These are phyloP conservation scores for Aphelenchoides fujianensis DNA, from an alignment of 1,140 invertebrate species.

Conservation along the genomic window DNA sequence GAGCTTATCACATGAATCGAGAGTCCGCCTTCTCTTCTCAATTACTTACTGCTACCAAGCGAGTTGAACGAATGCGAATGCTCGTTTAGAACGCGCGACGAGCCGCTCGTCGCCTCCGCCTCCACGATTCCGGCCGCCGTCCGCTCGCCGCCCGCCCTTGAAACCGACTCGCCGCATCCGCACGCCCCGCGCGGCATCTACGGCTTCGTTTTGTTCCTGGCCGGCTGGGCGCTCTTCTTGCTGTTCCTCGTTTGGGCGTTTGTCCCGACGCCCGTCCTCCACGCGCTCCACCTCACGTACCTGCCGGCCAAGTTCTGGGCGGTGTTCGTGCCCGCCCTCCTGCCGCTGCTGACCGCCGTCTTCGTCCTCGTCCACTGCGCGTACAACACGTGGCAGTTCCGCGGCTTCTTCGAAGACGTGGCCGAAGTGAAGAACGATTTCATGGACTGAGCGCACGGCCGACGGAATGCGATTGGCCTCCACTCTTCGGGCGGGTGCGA, in stretches of 20 bases:
- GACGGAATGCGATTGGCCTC: conserved; percentile 13
- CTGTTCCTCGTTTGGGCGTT: conserved; percentile 37
- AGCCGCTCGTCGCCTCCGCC: background rate
- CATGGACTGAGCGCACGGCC: conserved; percentile 38
- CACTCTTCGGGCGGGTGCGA: conserved; percentile 5
- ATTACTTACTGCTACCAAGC: too few species aligned
- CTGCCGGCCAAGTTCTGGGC: conserved; percentile 53
- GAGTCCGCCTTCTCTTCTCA: too few species aligned
- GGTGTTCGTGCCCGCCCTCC: conserved; percentile 31
- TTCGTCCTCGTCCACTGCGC: conserved; percentile 46
- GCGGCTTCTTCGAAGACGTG: conserved; percentile 31
- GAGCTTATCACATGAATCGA: too few species aligned
- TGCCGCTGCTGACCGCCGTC: conserved; percentile 33
- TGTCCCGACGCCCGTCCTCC: conserved; percentile 40
- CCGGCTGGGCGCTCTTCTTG: conserved; percentile 40
- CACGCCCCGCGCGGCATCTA: conserved; percentile 41
- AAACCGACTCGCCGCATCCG: conserved; percentile 39
- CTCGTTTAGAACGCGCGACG: background rate
- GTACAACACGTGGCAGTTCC: conserved; percentile 35
- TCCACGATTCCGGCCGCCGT: conserved; percentile 1
- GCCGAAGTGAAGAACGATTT: conserved; percentile 42
- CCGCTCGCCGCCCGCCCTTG: background rate
- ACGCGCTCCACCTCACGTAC: conserved; percentile 38
- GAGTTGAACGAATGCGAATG: too few species aligned
- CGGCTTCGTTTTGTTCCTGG: conserved; percentile 44